These are phyloP conservation scores for Denticeps clupeoides DNA, from an alignment of 2,797 vertebrate species.

Conservation along the genomic window DNA sequence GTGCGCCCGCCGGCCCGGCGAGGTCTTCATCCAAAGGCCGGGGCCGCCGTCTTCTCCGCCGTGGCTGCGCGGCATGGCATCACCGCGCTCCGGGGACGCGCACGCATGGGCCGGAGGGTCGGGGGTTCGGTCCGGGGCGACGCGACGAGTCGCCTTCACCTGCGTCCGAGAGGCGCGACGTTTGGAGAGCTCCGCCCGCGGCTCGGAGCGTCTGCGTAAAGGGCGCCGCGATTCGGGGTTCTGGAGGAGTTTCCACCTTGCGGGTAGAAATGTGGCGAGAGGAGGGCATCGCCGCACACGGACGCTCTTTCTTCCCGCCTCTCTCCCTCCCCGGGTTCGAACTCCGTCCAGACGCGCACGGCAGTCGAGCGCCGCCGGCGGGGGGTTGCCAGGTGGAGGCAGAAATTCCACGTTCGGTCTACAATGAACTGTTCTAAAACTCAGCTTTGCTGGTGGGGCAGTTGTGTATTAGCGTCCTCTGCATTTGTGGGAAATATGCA, in stretches of 20 bases:
- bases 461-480: too few relatives aligned
- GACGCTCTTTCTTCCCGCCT: slow-evolving; percentile 12
- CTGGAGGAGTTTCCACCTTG: slow-evolving; percentile 54
- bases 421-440: too few relatives aligned
- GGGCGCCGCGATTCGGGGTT: slow-evolving; percentile 47
- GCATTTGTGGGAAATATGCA: too few relatives aligned
- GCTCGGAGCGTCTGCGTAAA: slow-evolving; percentile 42
- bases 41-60: slow-evolving; percentile 75
- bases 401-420: too few relatives aligned
- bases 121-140: neutral
- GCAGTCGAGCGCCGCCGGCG: too few relatives aligned
- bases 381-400: too few relatives aligned
- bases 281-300: slow-evolving; percentile 36
- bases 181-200: slow-evolving; percentile 4
- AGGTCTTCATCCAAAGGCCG: slow-evolving; percentile 79
- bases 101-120: neutral
- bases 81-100: slow-evolving; percentile 53
- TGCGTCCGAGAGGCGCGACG: too few relatives aligned
- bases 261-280: slow-evolving; percentile 44
- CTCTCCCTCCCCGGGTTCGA: slow-evolving; percentile 9
- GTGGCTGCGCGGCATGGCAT: slow-evolving; percentile 90
- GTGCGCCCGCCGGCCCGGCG: slow-evolving; percentile 51
- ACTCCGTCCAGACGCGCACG: too few relatives aligned
- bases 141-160: too few relatives aligned
- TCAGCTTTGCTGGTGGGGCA: too few relatives aligned